Evolutionary conservation across 2,888 invertebrate genomes (phyloP).

Genomic region (Drosophila infuscata): DNA sequence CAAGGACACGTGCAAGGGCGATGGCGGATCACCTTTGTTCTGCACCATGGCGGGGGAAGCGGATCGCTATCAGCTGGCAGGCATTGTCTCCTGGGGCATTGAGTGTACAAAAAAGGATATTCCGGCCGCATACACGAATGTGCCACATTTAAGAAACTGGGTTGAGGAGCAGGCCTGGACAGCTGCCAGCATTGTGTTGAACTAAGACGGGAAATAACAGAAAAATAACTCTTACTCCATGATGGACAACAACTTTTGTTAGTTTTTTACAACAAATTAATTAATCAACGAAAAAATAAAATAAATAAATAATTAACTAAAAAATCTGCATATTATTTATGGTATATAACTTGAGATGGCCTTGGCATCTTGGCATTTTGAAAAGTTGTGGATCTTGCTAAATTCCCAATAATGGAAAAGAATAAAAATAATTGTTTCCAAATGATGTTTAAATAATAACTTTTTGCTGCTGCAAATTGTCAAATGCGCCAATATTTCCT

Average conservation of each 20-base stretch:
- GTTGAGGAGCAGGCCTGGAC: conserved; percentile 85
- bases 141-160: conserved; percentile 88
- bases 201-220: conserved; percentile 2
- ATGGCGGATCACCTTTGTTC: conserved; percentile 92
- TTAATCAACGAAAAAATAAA: too few relatives aligned
- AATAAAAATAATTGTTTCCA: background rate
- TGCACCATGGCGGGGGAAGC: conserved; percentile 86
- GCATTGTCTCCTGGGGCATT: conserved; percentile 89
- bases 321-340: background rate
- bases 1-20: conserved; percentile 85
- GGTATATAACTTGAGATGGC: background rate
- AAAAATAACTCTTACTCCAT: background rate
- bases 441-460: conserved; percentile 32
- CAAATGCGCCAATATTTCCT: conserved; percentile 30
- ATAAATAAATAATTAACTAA: background rate
- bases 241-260: background rate
- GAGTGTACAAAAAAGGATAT: conserved; percentile 88
- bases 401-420: background rate
- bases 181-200: conserved; percentile 37
- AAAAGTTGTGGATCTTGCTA: background rate
- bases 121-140: conserved; percentile 91
- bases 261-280: background rate
- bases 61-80: conserved; percentile 68
- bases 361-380: background rate
- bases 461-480: conserved; percentile 32